A percentile compares a stretch with the other conserved stretches of the same genome.
phyloP scores from a whole-genome alignment of 1,140 invertebrate species.

The Lordiphosa collinella region DNA sequence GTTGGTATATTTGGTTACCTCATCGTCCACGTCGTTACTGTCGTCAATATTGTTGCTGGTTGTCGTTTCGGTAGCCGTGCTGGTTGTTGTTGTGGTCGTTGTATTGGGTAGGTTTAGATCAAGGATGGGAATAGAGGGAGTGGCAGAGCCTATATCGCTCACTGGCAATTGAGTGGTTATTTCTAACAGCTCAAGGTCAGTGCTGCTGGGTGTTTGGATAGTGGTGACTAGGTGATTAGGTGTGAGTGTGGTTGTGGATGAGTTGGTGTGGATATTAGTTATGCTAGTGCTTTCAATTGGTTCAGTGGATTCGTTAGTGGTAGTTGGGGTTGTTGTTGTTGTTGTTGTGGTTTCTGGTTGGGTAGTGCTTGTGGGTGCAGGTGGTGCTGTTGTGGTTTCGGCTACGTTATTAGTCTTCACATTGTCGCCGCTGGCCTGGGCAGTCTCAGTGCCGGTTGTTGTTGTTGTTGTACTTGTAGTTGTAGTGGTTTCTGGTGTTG shows the following conservation, averaged over 20 bases:
- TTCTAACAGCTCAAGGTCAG: constrained; percentile 29
- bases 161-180: constrained; percentile 23
- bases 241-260: constrained; percentile 65
- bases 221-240: constrained; percentile 49
- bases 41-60: constrained; percentile 27
- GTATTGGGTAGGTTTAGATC: constrained; percentile 30
- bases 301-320: constrained; percentile 69
- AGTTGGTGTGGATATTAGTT: constrained; percentile 70
- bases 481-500: constrained; percentile 61
- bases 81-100: constrained; percentile 30
- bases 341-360: constrained; percentile 31
- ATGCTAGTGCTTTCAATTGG: constrained; percentile 74
- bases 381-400: constrained; percentile 37
- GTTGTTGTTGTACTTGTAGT: constrained; percentile 61
- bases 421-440: constrained; percentile 54
- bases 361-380: constrained; percentile 38
- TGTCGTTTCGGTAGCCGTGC: constrained; percentile 47
- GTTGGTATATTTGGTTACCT: constrained; percentile 37
- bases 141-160: constrained; percentile 20
- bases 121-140: constrained; percentile 21
- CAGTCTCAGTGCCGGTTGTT: constrained; percentile 69
- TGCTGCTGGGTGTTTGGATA: constrained; percentile 27
- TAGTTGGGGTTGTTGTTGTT: constrained; percentile 32
- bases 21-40: constrained; percentile 35
- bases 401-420: constrained; percentile 52